Evolutionary conservation across 2,797 vertebrate genomes (phyloP).

Genomic region (Sebastes itinus): DNA sequence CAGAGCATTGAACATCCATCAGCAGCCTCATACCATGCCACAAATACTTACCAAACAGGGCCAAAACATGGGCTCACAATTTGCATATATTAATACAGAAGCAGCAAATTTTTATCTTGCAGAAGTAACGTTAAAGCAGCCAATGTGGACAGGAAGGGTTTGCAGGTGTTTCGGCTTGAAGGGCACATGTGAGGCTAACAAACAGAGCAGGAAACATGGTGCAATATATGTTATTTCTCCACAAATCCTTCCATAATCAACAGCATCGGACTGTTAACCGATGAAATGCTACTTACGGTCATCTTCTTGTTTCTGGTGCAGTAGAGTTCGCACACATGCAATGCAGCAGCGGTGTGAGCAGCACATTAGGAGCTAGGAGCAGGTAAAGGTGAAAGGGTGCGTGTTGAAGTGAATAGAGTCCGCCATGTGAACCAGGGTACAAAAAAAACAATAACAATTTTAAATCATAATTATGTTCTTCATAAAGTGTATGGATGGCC

Average conservation of each 20-base stretch:
- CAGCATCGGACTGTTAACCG: rapidly evolving
- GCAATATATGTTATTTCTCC: background rate
- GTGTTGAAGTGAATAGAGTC: background rate
- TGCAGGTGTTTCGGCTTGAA: background rate
- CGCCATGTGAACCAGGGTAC: background rate
- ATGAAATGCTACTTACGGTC: background rate
- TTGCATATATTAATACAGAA: background rate
- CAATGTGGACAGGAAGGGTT: background rate
- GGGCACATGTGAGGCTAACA: background rate
- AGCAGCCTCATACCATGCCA: background rate
- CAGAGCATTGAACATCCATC: background rate
- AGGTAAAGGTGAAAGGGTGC: background rate
- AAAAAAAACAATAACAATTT: background rate
- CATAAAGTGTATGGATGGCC: background rate
- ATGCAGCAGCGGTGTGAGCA: too few species aligned
- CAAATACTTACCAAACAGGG: background rate
- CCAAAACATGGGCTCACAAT: background rate
- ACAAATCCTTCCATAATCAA: background rate
- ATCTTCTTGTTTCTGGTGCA: background rate
- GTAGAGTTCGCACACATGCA: background rate
- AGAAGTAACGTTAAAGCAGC: background rate
- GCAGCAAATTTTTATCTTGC: background rate
- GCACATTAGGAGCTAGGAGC: background rate
- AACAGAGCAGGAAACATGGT: background rate
- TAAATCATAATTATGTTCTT: background rate